A percentile compares a stretch with the other conserved stretches of the same genome.
These are phyloP conservation scores for Lamellibrachia luymesi DNA, from an alignment of 1,140 invertebrate genomes.

Conservation along the genomic window DNA sequence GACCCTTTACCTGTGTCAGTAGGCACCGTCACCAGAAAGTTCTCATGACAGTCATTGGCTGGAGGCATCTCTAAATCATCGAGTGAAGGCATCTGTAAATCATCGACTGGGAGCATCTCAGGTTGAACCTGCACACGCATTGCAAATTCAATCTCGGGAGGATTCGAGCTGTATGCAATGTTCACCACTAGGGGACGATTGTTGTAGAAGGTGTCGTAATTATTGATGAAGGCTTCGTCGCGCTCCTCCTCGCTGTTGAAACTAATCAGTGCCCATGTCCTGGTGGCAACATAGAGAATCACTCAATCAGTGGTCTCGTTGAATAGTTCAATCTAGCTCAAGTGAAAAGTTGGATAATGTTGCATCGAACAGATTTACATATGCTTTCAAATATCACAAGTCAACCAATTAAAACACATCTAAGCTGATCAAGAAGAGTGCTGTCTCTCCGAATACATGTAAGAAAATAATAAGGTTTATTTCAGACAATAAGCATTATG, in stretches of 20 bases:
- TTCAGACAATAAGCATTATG: no score
- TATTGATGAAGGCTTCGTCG: background rate
- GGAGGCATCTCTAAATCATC: background rate
- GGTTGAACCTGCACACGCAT: background rate
- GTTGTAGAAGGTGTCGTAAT: background rate
- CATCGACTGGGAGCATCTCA: background rate
- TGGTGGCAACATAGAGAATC: background rate
- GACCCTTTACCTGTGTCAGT: background rate
- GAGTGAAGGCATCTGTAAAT: background rate
- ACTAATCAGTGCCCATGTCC: background rate
- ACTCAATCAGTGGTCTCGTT: background rate
- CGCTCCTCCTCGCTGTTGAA: background rate
- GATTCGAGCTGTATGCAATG: background rate
- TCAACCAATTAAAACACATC: no score
- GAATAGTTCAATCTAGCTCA: no score
- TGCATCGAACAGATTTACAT: no score
- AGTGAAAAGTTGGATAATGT: no score
- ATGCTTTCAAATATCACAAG: no score
- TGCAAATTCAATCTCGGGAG: background rate
- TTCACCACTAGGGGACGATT: background rate
- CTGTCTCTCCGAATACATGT: no score
- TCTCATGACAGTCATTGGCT: background rate
- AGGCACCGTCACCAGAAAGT: background rate
- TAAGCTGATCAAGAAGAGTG: no score
- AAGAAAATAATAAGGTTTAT: no score